Evolutionary conservation across 2,797 vertebrate species (phyloP), one percentile per base, ranked within the genome.

Genomic region (Atherinosoma microstoma): DNA sequence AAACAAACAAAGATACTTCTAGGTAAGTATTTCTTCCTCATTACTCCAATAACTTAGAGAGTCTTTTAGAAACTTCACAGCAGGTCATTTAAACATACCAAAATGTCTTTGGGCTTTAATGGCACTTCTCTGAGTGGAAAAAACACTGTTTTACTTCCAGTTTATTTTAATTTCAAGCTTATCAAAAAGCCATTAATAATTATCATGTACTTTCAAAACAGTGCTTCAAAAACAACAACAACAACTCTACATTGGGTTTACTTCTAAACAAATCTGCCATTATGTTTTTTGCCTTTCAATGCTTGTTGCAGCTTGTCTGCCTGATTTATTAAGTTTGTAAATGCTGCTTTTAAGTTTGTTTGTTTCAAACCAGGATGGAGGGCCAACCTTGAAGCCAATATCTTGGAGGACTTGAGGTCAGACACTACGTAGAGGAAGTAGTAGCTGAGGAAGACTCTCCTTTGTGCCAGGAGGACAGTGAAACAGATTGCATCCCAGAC

Each of bases 401-500:
- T 92, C 73, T 94, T 94, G 1, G 92, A 91, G 6, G 94, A 93
- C 83, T 94, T 95, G 68, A 93, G 91, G 69, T 97, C 93, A 13
- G 94, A 94, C 47, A 94, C 94, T 57, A 95, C 85, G 0, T 94
- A 95, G n/a, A 96, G 93, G 83, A 94, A 96, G 71, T 95, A 95
- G 80, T 95, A 95, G 82, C 95, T 96, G 70, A 93, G 94, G 77
- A 96, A 96, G 47, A 94, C 87, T 38, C 93, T 91, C 32, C 91
- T 82, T 82, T 95, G 95, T 8, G 86, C 91, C 75, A 96, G 86
- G 42, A 96, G 93, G 64, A 95, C 93, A 3, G 85, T 92, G 83
- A 96, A 95, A 70, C 94, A 94, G 66, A 94, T 90, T 0, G 93
- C 93, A 18, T 95, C 95, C 96, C 95, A 95, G 18, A 96, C 89